phyloP scores from a whole-genome alignment of 2,888 invertebrate species.

The Acleris emargana region DNA sequence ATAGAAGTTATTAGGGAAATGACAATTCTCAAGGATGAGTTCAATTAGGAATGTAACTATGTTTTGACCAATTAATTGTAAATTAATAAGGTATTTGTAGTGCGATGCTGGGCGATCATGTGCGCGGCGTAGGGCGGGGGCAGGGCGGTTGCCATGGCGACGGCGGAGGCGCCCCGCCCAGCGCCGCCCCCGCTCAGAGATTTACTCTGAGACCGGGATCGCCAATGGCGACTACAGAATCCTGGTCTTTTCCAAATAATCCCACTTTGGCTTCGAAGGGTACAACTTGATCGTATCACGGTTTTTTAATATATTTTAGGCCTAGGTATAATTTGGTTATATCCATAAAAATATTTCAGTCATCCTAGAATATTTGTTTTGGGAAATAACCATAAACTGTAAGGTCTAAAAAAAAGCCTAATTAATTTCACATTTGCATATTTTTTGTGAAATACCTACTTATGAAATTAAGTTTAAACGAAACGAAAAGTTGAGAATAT shows the following conservation, averaged over 20 bases:
- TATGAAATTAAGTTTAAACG: too few species aligned
- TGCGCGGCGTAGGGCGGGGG: conserved; percentile 44
- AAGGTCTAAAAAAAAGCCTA: too few species aligned
- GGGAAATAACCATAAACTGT: too few species aligned
- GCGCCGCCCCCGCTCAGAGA: conserved; percentile 58
- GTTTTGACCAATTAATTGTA: conserved; percentile 23
- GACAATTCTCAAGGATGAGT: not conserved
- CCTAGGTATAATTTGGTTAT: too few species aligned
- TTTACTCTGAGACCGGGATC: conserved; percentile 60
- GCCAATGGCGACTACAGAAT: conserved; percentile 56
- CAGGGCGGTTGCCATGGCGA: conserved; percentile 71
- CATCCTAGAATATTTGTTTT: too few species aligned
- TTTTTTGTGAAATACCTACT: too few species aligned
- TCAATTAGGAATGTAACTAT: not conserved
- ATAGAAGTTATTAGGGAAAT: not conserved
- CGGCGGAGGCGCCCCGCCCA: conserved; percentile 75
- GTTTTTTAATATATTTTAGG: too few species aligned
- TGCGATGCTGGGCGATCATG: conserved; percentile 35
- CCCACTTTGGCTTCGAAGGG: conserved; percentile 21
- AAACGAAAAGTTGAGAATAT: too few species aligned
- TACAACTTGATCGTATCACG: conserved; percentile 23
- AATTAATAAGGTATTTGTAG: conserved; percentile 29
- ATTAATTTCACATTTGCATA: too few species aligned
- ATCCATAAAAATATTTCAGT: too few species aligned
- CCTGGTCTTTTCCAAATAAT: conserved; percentile 43